A percentile compares a stretch with the other conserved stretches of the same genome.
phyloP scores from a whole-genome alignment of 2,113 vertebrate species.

The Gnathonemus echidnorhynchus region DNA sequence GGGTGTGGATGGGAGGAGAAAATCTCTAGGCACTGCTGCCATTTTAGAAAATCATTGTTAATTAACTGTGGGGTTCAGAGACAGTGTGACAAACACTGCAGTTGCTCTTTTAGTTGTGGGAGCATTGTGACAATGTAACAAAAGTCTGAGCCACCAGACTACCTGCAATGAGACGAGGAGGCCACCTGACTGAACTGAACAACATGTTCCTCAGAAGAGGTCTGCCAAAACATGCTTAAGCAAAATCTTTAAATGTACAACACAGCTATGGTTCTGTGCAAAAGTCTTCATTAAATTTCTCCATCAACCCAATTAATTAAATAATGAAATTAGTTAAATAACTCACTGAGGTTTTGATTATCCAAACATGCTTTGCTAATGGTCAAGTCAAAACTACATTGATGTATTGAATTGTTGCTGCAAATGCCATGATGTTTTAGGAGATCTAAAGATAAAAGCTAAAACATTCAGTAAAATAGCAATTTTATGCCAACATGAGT shows the following conservation, averaged over 20 bases:
- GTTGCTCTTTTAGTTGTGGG: background rate
- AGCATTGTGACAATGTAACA: background rate
- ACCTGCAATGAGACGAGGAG: background rate
- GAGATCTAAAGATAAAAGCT: too few species aligned
- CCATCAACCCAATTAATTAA: too few species aligned
- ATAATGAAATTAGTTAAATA: too few species aligned
- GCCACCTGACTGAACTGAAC: background rate
- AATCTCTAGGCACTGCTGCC: background rate
- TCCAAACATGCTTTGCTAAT: too few species aligned
- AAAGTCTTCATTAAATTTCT: too few species aligned
- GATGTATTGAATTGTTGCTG: too few species aligned
- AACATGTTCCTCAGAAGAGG: background rate
- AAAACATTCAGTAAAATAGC: too few species aligned
- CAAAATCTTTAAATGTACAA: background rate
- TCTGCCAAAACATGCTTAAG: background rate
- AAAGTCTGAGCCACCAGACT: background rate
- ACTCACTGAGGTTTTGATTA: too few species aligned
- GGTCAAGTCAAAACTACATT: too few species aligned
- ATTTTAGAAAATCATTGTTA: background rate
- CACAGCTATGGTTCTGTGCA: background rate
- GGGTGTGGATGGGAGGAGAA: background rate
- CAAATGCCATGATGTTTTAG: too few species aligned
- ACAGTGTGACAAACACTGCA: background rate
- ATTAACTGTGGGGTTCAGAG: background rate
- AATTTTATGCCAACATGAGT: too few species aligned